Percentiles rank a stretch among this genome's conserved stretches.
phyloP scores from a whole-genome alignment of 2,113 vertebrate genomes.

The Cheirogaleus medius region DNA sequence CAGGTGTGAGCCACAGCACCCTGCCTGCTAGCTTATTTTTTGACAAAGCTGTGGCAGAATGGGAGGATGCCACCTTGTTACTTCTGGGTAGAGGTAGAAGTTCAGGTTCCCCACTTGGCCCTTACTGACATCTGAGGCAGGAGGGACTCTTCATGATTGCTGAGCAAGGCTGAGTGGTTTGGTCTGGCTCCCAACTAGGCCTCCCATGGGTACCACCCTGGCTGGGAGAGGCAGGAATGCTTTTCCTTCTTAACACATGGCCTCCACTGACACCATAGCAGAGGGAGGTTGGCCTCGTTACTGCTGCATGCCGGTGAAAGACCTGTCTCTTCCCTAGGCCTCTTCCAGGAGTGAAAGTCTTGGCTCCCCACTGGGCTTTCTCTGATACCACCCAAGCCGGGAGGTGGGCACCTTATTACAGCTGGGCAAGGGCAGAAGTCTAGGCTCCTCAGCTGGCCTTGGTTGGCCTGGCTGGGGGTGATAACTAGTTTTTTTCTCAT shows the following conservation, averaged over 20 bases:
- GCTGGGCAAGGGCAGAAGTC: neutral
- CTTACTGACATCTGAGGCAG: neutral
- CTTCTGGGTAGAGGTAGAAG: neutral
- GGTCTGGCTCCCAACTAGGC: neutral
- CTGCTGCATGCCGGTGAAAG: too few species aligned
- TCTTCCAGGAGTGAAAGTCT: neutral
- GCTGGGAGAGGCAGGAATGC: neutral
- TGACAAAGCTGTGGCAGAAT: neutral
- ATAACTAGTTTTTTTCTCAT: neutral
- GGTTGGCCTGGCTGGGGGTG: neutral
- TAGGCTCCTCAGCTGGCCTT: neutral
- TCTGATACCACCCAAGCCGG: neutral
- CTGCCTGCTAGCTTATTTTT: neutral
- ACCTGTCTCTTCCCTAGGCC: neutral
- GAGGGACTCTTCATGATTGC: neutral
- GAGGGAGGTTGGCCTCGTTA: neutral
- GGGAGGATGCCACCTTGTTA: neutral
- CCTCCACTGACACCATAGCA: neutral
- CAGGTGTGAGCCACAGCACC: neutral
- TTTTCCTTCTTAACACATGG: neutral
- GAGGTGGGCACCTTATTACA: neutral
- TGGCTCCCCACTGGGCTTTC: neutral
- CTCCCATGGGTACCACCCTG: neutral
- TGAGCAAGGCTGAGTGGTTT: neutral
- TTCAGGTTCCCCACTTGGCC: neutral